A percentile compares a stretch with the other conserved stretches of the same genome.
Evolutionary conservation across 2,113 vertebrate genomes (phyloP).

Genomic region (Myotis brandtii): DNA sequence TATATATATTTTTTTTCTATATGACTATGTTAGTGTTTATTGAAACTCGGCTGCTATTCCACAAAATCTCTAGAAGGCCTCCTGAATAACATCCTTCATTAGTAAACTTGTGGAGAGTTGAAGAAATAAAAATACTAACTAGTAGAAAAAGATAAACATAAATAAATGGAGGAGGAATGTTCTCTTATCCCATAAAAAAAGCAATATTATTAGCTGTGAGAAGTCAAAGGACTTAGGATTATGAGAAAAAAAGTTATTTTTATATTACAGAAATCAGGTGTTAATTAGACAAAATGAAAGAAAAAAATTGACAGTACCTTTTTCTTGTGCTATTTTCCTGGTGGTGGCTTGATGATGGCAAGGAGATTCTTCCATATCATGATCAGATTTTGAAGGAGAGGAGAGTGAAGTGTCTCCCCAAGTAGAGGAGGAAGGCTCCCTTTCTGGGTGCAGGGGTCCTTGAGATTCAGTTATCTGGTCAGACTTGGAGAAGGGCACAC

Average conservation of each 20-base stretch:
- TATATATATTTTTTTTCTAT: neutral
- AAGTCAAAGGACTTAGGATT: neutral
- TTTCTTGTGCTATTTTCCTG: slow-evolving; percentile 78
- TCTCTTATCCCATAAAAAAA: neutral
- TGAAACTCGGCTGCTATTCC: neutral
- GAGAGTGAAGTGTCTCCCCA: slow-evolving; percentile 80
- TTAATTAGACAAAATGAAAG: neutral
- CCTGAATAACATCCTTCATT: neutral
- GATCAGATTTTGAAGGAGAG: slow-evolving; percentile 84
- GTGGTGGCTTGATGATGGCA: slow-evolving; percentile 80
- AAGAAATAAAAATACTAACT: neutral
- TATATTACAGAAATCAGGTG: neutral
- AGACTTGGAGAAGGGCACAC: slow-evolving; percentile 81
- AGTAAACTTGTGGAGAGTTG: neutral
- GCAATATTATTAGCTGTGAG: neutral
- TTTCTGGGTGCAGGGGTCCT: slow-evolving; percentile 71
- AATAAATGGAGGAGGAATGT: neutral
- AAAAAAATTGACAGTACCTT: slow-evolving; percentile 82
- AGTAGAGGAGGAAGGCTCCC: slow-evolving; percentile 70
- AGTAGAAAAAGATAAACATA: neutral
- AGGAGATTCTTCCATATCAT: slow-evolving; percentile 86
- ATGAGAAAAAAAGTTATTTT: neutral
- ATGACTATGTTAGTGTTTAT: neutral
- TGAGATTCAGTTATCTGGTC: slow-evolving; percentile 83
- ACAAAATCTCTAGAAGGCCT: neutral